Conservation (phyloP, 2,797 vertebrate genomes). For the Urophycis tenuis region DNA sequence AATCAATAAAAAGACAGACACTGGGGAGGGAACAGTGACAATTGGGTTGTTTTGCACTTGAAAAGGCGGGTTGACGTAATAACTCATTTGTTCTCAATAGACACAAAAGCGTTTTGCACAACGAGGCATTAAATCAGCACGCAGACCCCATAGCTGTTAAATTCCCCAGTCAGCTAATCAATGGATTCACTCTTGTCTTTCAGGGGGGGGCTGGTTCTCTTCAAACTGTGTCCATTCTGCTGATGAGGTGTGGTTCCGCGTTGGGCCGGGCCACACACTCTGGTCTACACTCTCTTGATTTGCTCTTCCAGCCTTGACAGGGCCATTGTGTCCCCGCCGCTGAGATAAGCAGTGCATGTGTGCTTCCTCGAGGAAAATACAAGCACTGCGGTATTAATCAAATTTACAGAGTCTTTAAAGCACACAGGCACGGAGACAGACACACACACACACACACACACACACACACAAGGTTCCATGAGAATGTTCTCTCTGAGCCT, state of each 20-base stretch:
- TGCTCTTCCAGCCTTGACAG: neutral
- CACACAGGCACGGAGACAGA: neutral
- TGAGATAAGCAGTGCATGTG: neutral
- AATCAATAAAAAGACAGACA: neutral
- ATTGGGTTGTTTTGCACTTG: neutral
- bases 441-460: neutral
- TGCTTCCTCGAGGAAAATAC: neutral
- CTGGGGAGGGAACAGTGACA: too few relatives aligned
- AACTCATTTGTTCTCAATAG: neutral
- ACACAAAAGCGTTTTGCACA: neutral
- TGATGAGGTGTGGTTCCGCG: neutral
- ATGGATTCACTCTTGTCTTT: neutral
- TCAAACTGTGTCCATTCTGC: neutral
- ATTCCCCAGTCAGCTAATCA: neutral
- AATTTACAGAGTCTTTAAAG: neutral
- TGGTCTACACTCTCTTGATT: neutral
- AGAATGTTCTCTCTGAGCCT: constrained; percentile 42
- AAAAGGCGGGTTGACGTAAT: neutral
- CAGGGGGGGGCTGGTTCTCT: neutral
- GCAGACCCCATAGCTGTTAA: neutral
- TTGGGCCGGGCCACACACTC: neutral
- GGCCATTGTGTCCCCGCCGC: neutral
- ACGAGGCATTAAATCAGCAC: neutral
- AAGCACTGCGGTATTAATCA: neutral
- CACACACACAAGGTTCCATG: neutral